Evolutionary conservation across 2,797 vertebrate genomes (phyloP), one percentile per base, ranked within the genome.

Genomic region (Gallinago stenura): DNA sequence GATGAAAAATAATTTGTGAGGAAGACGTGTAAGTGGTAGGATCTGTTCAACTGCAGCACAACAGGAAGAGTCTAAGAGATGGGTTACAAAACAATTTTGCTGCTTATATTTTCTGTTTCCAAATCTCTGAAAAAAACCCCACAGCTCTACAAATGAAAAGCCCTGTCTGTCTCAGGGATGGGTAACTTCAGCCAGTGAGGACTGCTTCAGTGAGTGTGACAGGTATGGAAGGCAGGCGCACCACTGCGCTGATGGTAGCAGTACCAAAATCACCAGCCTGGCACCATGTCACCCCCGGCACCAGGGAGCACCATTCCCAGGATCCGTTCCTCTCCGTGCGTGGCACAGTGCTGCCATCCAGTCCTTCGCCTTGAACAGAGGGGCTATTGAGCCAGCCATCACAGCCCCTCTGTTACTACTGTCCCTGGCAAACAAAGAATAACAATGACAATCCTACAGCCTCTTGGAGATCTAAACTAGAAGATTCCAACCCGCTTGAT

Each of bases 241-340:
- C 1, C 15, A 12, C n/a, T 39, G 50, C 0, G 0, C 51, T 1
- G 0, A 2, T n/a, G 46, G 33, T 77, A 85, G 73, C 53, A 37
- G 10, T 17, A 10, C 39, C 0, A 0, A 39, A 31, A 28, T 51
- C 60, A 17, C 62, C 0, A 0, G 26, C 28, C 89, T 77, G 85
- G 33, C 65, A 46, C 37, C 0, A 4, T 41, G 6, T 33, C 37
- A 4, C 9, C 16, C 19, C 26, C 0, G 0, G 79, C 79, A 57
- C 60, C 61, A 28, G 70, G 56, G 22, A 72, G 46, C 30, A 5
- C 45, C 35, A 1, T 7, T 60, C 64, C 22, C 1, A 0, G 78
- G n/a, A 86, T 41, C 58, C 0, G 1, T 41, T 66, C 58, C 41
- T 57, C 51, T 15, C 60, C 41, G 54, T 6, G 1, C 70, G 9